These are phyloP conservation scores for Druceiella hillmani DNA, from an alignment of 2,888 invertebrate species.

Conservation along the genomic window DNA sequence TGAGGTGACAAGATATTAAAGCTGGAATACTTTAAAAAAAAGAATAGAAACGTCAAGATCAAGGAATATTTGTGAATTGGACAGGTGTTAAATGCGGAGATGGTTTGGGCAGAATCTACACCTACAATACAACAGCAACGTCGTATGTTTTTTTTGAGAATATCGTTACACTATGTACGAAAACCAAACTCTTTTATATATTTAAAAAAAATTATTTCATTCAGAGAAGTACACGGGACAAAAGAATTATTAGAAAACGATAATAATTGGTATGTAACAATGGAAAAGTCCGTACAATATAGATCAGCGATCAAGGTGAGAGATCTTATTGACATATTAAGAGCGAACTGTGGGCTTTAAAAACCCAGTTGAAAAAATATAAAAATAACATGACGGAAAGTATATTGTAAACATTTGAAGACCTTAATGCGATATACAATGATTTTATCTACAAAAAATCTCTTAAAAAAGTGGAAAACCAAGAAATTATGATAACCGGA, in stretches of 20 bases:
- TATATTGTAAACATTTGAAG: slow-evolving; percentile 3
- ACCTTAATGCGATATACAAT: no score
- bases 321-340: slow-evolving; percentile 21
- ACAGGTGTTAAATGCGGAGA: slow-evolving; percentile 20
- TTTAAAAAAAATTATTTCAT: slow-evolving; percentile 18
- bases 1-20: slow-evolving; percentile 20
- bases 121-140: slow-evolving; percentile 21
- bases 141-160: slow-evolving; percentile 23
- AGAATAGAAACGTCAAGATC: no score
- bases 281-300: slow-evolving; percentile 18
- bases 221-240: slow-evolving; percentile 25
- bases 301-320: slow-evolving; percentile 15
- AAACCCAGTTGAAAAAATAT: no score
- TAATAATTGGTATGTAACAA: slow-evolving; percentile 24
- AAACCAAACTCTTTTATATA: slow-evolving; percentile 18
- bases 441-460: no score
- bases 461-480: no score
- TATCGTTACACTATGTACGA: slow-evolving; percentile 22
- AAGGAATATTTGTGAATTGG: no score
- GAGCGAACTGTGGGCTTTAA: slow-evolving; percentile 20
- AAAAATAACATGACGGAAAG: slow-evolving; percentile 13
- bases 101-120: slow-evolving; percentile 22
- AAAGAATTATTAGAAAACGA: slow-evolving; percentile 29
- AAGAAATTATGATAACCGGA: no score
- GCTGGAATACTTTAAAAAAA: no score